Evolutionary conservation across 2,888 invertebrate species (phyloP), one percentile per base, ranked within the genome.

Genomic region (Harpalus rufipes): DNA sequence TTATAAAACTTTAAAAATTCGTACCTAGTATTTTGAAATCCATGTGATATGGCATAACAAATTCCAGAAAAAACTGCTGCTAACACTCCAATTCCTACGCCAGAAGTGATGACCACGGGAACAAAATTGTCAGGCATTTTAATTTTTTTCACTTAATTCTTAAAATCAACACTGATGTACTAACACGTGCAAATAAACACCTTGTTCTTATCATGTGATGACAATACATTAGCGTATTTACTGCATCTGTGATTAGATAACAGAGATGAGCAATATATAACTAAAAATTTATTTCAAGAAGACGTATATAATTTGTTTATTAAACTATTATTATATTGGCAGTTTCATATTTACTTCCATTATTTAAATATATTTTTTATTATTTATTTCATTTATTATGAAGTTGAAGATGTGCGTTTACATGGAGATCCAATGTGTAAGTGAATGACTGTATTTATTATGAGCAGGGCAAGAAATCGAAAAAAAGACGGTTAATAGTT

Each of bases 61-160:
- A 95, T 93, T 51, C 95, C 95, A 7, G 95, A 94, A 39, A 95
- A 92, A 86, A 95, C 92, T 8, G 95, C 95, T n/a, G 94, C 94
- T 74, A 94, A 90, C 72, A 95, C 92, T 44, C 94, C 94, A 58
- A 95, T 91, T 87, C 94, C 94, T 86, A 94, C 91, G 7, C 94
- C 93, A 0, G 94, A 92, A 7, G 93, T 92, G 80, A 92, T 89
- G 83, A 91, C 90, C 87, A 94, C 89, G 4, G 78, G 78, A 14
- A 78, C 21, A 12, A 78, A 21, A 25, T 51, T 51, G 21, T 78
- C 78, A 8, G 78, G 78, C 78, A 78, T 78, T 32, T 32, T 32
- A 32, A 32, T 32, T 32, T 32, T 32, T 14, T 14, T 41, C 32
- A 32, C 39, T 44, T 74, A 41, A 10, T 14, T 74, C 2, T 44